These are phyloP conservation scores for Caenorhabditis sp. DNA, from an alignment of 2,888 invertebrate genomes.

Conservation along the genomic window DNA sequence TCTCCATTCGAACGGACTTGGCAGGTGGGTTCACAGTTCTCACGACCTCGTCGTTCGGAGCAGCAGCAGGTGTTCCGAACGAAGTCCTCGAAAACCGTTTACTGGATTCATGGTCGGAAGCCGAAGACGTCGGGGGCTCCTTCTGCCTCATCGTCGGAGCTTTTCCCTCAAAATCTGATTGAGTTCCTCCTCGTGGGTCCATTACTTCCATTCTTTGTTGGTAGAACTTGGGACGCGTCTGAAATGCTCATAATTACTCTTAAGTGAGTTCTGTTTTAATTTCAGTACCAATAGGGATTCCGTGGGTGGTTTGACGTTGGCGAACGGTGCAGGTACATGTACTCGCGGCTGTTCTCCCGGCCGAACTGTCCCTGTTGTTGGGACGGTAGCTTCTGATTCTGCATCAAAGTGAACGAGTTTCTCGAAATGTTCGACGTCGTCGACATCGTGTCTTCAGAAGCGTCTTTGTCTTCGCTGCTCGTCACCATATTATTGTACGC, in stretches of 20 bases:
- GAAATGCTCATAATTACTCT: not conserved
- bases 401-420: conserved; percentile 48
- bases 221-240: conserved; percentile 30
- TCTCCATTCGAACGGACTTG: conserved; percentile 67
- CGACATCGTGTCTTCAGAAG: conserved; percentile 50
- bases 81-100: conserved; percentile 47
- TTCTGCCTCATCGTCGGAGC: conserved; percentile 24
- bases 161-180: conserved; percentile 53
- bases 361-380: conserved; percentile 28
- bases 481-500: conserved; percentile 9
- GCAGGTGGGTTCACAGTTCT: conserved; percentile 46
- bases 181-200: conserved; percentile 47
- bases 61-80: conserved; percentile 27
- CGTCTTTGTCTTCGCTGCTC: conserved; percentile 36
- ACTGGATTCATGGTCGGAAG: conserved; percentile 47
- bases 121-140: conserved; percentile 36
- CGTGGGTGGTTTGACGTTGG: conserved; percentile 30
- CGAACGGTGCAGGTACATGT: conserved; percentile 42
- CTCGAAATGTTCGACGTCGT: conserved; percentile 53
- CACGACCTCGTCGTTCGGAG: conserved; percentile 7
- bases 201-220: conserved; percentile 33
- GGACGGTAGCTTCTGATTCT: conserved; percentile 38
- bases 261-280: not conserved
- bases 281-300: conserved; percentile 21
- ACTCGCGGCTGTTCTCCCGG: conserved; percentile 50